These are phyloP conservation scores for Harpalus rubripes DNA, from an alignment of 2,888 invertebrate species.

Conservation along the genomic window DNA sequence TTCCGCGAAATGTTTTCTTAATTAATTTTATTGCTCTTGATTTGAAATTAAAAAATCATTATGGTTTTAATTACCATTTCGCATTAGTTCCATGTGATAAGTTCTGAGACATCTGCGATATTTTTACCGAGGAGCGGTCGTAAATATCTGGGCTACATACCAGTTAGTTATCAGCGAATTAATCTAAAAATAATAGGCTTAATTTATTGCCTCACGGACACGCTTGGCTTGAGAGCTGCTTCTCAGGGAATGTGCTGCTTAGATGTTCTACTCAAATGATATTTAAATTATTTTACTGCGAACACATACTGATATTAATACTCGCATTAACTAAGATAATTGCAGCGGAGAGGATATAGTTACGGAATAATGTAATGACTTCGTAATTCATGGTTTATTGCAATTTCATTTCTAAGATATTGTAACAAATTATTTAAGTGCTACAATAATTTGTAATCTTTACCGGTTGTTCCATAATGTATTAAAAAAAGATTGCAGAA, in stretches of 20 bases:
- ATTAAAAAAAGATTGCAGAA: too few species aligned
- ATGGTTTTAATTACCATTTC: conserved; percentile 54
- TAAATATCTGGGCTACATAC: conserved; percentile 53
- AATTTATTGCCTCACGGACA: conserved; percentile 16
- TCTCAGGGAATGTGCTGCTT: conserved; percentile 7
- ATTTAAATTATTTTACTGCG: conserved; percentile 28
- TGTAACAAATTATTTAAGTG: not conserved
- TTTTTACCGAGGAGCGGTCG: conserved; percentile 25
- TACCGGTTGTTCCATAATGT: too few species aligned
- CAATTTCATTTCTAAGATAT: not conserved
- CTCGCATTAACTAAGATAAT: not conserved
- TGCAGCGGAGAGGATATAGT: not conserved
- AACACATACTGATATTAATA: not conserved
- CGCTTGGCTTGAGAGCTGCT: conserved; percentile 14
- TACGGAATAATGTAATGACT: not conserved
- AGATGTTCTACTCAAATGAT: conserved; percentile 22
- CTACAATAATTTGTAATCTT: not conserved
- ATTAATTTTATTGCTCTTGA: conserved; percentile 56
- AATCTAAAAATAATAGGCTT: conserved; percentile 47
- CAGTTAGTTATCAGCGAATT: conserved; percentile 45
- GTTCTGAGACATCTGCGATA: conserved; percentile 44
- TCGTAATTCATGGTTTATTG: not conserved
- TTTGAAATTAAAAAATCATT: conserved; percentile 52
- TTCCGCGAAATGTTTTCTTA: conserved; percentile 52
- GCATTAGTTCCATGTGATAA: conserved; percentile 55